Conservation (phyloP, 2,113 vertebrate species). For the Misgurnus anguillicaudatus region DNA sequence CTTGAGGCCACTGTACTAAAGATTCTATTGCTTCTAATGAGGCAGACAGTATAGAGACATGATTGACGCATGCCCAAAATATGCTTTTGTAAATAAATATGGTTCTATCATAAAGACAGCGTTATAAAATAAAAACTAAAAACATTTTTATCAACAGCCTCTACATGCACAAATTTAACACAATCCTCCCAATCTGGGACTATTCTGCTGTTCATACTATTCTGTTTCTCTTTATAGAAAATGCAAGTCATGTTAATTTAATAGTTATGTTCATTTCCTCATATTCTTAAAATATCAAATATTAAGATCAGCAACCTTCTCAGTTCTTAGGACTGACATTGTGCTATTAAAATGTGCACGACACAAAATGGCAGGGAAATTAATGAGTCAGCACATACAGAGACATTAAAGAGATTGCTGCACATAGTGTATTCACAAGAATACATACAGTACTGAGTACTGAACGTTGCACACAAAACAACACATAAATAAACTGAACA, state of each 20-base stretch:
- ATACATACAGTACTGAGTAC: background rate
- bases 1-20: background rate
- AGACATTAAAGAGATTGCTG: constrained; percentile 28
- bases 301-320: too few relatives aligned
- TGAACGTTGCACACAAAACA: background rate
- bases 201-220: background rate
- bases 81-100: background rate
- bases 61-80: background rate
- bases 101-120: too few relatives aligned
- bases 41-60: background rate
- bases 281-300: background rate
- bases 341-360: constrained; percentile 4
- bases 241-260: background rate
- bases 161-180: background rate
- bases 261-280: background rate
- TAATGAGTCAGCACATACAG: constrained; percentile 34
- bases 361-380: constrained; percentile 9
- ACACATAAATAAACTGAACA: background rate
- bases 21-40: background rate
- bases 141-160: too few relatives aligned
- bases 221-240: background rate
- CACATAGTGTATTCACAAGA: background rate
- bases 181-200: background rate
- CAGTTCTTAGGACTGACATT: background rate
- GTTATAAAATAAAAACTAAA: too few relatives aligned